phyloP scores from a whole-genome alignment of 2,888 invertebrate genomes.

The Chymomyza amoena region DNA sequence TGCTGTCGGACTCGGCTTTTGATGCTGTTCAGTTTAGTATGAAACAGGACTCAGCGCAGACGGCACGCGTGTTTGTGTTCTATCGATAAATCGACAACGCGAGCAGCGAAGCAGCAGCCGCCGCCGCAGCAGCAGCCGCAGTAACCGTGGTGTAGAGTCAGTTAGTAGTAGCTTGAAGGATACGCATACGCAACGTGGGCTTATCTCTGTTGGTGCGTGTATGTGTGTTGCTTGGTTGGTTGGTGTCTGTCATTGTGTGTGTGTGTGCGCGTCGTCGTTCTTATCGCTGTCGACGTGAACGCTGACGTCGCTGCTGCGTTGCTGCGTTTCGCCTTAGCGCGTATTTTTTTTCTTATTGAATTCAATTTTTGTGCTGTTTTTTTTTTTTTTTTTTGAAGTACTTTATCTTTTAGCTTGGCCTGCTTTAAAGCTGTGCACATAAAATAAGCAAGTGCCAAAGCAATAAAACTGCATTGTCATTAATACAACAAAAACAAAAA shows the following conservation, averaged over 20 bases:
- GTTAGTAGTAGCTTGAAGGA: no score
- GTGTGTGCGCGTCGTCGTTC: neutral
- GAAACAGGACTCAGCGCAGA: conserved; percentile 72
- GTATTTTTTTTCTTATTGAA: neutral
- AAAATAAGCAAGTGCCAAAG: no score
- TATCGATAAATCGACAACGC: conserved; percentile 32
- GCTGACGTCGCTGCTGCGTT: neutral
- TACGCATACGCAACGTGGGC: neutral
- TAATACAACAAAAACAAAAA: neutral
- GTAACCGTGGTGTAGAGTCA: neutral
- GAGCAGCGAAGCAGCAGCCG: conserved; percentile 29
- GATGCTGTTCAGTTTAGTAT: conserved; percentile 38
- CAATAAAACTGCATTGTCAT: neutral
- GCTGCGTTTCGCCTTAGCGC: neutral
- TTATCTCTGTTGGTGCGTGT: conserved; percentile 5
- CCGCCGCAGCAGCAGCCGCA: conserved; percentile 12
- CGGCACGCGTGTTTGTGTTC: conserved; percentile 69
- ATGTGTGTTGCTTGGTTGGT: neutral
- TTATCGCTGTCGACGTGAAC: neutral
- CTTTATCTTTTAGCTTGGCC: neutral
- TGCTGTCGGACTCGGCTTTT: neutral
- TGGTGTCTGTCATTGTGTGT: neutral
- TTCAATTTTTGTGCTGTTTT: neutral
- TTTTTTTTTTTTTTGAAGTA: neutral
- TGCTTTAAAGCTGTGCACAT: neutral